phyloP scores from a whole-genome alignment of 2,888 invertebrate species.

The Latrodectus elegans region DNA sequence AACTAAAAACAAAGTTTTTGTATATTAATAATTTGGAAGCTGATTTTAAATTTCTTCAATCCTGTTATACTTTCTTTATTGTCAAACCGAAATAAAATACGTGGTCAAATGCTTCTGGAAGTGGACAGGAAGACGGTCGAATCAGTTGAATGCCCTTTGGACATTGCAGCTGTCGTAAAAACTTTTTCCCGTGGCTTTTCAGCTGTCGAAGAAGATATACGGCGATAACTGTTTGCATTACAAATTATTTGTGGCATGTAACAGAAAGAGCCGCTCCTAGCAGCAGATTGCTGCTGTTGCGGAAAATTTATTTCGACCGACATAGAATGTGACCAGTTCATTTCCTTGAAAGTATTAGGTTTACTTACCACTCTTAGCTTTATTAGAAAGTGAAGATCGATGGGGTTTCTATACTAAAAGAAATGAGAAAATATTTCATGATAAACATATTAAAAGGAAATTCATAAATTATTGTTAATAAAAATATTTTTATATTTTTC shows the following conservation, averaged over 20 bases:
- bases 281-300: conserved; percentile 21
- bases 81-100: not conserved
- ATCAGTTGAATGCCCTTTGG: conserved; percentile 27
- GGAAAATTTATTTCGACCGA: not conserved
- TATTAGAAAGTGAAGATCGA: too few species aligned
- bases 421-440: too few species aligned
- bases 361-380: too few species aligned
- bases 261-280: conserved; percentile 32
- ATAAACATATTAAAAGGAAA: too few species aligned
- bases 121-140: not conserved
- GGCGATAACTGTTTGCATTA: conserved; percentile 63
- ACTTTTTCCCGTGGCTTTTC: conserved; percentile 21
- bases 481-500: too few species aligned
- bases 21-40: too few species aligned
- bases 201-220: conserved; percentile 30
- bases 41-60: not conserved
- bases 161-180: conserved; percentile 28
- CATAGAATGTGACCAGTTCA: too few species aligned
- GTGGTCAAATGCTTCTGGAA: not conserved
- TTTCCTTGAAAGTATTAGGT: too few species aligned
- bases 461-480: too few species aligned
- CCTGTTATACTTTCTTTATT: not conserved
- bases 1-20: too few species aligned
- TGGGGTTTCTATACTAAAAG: too few species aligned
- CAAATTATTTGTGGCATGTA: conserved; percentile 58